These are phyloP conservation scores for Triplophysa dalaica DNA, from an alignment of 2,113 vertebrate genomes.

Conservation along the genomic window DNA sequence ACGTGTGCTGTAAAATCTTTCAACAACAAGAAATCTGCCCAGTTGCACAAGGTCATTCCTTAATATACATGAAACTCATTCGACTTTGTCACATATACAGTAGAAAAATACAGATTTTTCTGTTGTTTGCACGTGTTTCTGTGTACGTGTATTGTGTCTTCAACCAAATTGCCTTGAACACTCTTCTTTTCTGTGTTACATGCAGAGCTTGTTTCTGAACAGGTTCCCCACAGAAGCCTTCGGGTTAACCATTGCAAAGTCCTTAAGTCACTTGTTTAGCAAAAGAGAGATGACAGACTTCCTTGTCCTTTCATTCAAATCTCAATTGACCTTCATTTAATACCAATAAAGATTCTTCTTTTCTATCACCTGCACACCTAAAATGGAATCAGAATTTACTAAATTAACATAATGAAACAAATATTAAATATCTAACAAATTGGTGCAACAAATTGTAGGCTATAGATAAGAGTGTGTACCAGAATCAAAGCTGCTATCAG, in stretches of 20 bases:
- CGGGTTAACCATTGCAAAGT: slow-evolving; percentile 47
- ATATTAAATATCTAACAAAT: not conserved
- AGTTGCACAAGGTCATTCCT: not conserved
- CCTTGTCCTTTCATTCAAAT: slow-evolving; percentile 7
- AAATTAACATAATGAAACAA: not conserved
- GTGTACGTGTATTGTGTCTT: slow-evolving; percentile 3
- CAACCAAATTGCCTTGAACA: slow-evolving; percentile 36
- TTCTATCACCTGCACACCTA: slow-evolving; percentile 61
- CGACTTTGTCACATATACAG: not conserved
- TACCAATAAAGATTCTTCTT: slow-evolving; percentile 77
- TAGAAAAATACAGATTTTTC: not conserved
- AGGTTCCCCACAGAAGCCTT: slow-evolving; percentile 60
- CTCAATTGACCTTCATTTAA: slow-evolving; percentile 45
- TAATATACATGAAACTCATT: not conserved
- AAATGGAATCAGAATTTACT: slow-evolving; percentile 27
- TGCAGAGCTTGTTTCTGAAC: slow-evolving; percentile 58
- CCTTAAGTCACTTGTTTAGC: slow-evolving; percentile 48
- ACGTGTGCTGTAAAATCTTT: not conserved
- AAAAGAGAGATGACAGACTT: slow-evolving; percentile 26
- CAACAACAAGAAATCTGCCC: not conserved
- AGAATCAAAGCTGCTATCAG: slow-evolving; percentile 57
- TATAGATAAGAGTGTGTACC: slow-evolving; percentile 62
- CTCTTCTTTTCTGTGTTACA: not conserved
- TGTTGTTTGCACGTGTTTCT: not conserved
- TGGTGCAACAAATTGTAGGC: too few relatives aligned